Evolutionary conservation across 2,888 invertebrate genomes (phyloP), one percentile per base, ranked within the genome.

Genomic region (Scaeva pyrastri): DNA sequence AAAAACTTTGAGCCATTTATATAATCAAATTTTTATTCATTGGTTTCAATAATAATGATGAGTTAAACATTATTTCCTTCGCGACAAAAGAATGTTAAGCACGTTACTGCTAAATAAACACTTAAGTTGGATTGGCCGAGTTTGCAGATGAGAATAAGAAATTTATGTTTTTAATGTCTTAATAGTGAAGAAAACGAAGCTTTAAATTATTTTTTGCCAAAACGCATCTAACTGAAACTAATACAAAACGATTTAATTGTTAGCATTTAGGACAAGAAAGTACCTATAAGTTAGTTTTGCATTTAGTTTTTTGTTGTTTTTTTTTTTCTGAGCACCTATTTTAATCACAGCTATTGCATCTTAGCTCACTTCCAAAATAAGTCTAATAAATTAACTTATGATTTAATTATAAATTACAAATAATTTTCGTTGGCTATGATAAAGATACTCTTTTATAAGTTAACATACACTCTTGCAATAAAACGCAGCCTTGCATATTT

Each of bases 321-420:
- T 56, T 5, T 16, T 36, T 36, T 36, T 36, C 31, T 36, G 11
- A 36, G 31, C 31, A 56, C 56, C 56, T 36, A 56, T 36, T 36
- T 56, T 8, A 36, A 75, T 75, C 66, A 75, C 66, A 75, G 75
- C 56, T 66, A 41, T 21, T 60, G 41, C 19, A 60, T 31, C 8
- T 60, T 60, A 48, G n/a, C 60, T 66, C 43, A 23, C n/a, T 55
- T 19, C 11, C n/a, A 74, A 41, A 60, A 8, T 41, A 41, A 0
- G 21, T 41, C 23, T 2, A 21, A 60, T 23, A 39, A 60, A 60
- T 60, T 41, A 41, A 21, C 21, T 41, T 21, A 41, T 41, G 4
- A 36, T n/a, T 31, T 31, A 23, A 45, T 45, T 19, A 68, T 19
- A 50, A 41, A 52, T 70, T 19, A 41, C 21, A 68, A 48, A 31